Evolutionary conservation across 2,797 vertebrate species (phyloP).

Genomic region (Pristis pectinata): DNA sequence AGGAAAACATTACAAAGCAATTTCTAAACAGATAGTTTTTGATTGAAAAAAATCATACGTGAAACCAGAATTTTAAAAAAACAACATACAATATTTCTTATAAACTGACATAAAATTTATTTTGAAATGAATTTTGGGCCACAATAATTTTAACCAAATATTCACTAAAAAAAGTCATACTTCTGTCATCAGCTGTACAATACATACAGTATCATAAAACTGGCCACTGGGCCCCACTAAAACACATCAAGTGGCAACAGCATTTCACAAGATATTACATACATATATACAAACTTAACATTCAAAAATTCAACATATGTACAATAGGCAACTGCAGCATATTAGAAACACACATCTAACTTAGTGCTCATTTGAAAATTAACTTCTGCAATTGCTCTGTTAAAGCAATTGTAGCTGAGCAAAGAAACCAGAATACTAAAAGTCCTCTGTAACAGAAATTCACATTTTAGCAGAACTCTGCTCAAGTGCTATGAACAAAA

Average conservation of each 20-base stretch:
- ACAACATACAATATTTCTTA: constrained; percentile 7
- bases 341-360: constrained; percentile 72
- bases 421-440: constrained; percentile 49
- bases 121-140: constrained; percentile 80
- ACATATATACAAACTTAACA: constrained; percentile 75
- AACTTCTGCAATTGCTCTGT: constrained; percentile 61
- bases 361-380: constrained; percentile 62
- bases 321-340: constrained; percentile 79
- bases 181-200: constrained; percentile 89
- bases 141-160: constrained; percentile 89
- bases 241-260: constrained; percentile 78
- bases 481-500: constrained; percentile 18
- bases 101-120: constrained; percentile 74
- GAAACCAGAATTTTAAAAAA: constrained; percentile 30
- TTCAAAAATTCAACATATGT: constrained; percentile 79
- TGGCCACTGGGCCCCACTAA: constrained; percentile 75
- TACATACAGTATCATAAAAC: constrained; percentile 93
- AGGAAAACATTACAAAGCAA: not conserved
- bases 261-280: constrained; percentile 74
- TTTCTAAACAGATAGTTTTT: not conserved
- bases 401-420: constrained; percentile 59
- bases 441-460: constrained; percentile 18
- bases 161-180: constrained; percentile 83
- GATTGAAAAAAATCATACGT: too few relatives aligned
- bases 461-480: constrained; percentile 25